A percentile compares a stretch with the other conserved stretches of the same genome.
These are phyloP conservation scores for Podargus strigoides DNA, from an alignment of 2,797 vertebrate genomes.

Conservation along the genomic window DNA sequence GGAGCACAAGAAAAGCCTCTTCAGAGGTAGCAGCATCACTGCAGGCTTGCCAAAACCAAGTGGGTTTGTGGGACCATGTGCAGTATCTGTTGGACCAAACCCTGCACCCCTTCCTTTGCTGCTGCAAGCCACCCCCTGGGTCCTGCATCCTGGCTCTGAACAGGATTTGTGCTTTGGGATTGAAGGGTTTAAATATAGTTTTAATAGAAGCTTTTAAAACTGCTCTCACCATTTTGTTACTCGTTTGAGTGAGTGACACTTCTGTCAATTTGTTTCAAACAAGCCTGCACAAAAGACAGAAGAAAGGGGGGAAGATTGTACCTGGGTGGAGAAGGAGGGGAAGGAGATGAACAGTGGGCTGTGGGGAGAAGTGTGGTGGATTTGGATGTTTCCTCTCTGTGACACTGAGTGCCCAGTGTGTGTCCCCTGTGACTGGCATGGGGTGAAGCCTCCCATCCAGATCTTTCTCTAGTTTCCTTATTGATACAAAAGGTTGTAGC, in stretches of 20 bases:
- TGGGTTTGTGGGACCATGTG: neutral
- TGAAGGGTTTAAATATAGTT: constrained; percentile 1
- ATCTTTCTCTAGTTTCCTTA: neutral
- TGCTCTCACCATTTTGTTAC: neutral
- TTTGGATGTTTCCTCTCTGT: neutral
- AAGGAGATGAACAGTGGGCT: neutral
- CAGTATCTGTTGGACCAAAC: neutral
- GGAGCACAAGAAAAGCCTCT: neutral
- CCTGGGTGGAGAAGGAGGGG: neutral
- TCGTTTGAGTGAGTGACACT: neutral
- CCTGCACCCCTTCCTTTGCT: neutral
- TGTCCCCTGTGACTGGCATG: neutral
- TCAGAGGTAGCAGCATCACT: neutral
- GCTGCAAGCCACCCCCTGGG: neutral
- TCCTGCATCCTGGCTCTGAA: neutral
- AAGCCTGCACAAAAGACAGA: neutral
- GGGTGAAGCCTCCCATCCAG: neutral
- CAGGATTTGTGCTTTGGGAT: neutral
- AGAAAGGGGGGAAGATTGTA: neutral
- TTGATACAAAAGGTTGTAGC: neutral
- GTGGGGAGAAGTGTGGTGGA: neutral
- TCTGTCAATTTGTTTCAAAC: neutral
- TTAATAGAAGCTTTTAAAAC: constrained; percentile 16
- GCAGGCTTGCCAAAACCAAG: too few species aligned
- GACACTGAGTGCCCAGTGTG: accelerated